phyloP scores from a whole-genome alignment of 2,797 vertebrate genomes.

The Bovichtus diacanthus region DNA sequence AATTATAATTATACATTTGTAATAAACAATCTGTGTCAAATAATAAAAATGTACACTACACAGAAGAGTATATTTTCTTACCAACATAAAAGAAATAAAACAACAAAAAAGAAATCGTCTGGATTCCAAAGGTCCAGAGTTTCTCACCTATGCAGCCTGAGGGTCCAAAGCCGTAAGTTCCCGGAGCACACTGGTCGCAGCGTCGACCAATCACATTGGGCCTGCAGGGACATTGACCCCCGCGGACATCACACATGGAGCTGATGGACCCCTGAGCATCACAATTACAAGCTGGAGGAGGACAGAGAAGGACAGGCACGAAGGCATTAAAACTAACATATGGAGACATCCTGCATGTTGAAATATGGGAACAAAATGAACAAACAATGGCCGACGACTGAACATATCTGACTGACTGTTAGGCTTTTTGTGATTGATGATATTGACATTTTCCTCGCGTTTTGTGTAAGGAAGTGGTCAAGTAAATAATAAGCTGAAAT shows the following conservation, averaged over 20 bases:
- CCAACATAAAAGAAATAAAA: too few species aligned
- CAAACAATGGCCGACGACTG: background rate
- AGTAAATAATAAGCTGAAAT: background rate
- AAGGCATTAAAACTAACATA: background rate
- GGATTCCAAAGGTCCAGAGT: background rate
- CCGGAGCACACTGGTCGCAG: constrained; percentile 91
- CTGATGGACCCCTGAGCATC: constrained; percentile 94
- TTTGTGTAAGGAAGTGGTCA: background rate
- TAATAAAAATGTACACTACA: too few species aligned
- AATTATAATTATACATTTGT: too few species aligned
- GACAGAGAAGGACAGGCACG: constrained; percentile 11
- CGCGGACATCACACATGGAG: constrained; percentile 89
- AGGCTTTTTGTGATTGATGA: too few species aligned
- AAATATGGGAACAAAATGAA: constrained; percentile 2
- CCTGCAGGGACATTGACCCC: constrained; percentile 94
- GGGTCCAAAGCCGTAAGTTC: constrained; percentile 93
- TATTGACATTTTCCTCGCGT: background rate
- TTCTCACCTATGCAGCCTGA: constrained; percentile 91
- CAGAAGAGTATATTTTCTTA: too few species aligned
- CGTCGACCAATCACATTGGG: constrained; percentile 89
- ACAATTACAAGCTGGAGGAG: constrained; percentile 89
- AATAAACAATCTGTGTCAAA: too few species aligned
- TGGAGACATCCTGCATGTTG: background rate
- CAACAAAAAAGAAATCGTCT: too few species aligned
- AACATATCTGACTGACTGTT: too few species aligned